These are phyloP conservation scores for Otocyon megalotis DNA, from an alignment of 2,113 vertebrate genomes.

Conservation along the genomic window DNA sequence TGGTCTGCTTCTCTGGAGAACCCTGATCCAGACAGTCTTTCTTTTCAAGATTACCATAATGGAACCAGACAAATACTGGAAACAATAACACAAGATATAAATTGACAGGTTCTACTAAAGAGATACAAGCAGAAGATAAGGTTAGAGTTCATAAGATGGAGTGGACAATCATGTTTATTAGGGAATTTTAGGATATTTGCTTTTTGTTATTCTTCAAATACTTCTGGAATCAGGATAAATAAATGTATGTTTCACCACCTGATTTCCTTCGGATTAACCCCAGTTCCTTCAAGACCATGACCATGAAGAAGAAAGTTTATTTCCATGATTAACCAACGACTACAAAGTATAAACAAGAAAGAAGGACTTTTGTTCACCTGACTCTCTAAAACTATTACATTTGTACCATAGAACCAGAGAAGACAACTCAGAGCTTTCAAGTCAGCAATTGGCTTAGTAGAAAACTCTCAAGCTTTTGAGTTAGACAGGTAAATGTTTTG, in stretches of 20 bases:
- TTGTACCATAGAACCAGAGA: not conserved
- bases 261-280: not conserved
- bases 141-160: not conserved
- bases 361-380: not conserved
- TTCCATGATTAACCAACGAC: not conserved
- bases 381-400: not conserved
- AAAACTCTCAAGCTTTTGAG: not conserved
- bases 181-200: not conserved
- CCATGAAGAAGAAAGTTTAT: not conserved
- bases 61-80: not conserved
- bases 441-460: not conserved
- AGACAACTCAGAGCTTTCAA: not conserved
- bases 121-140: not conserved
- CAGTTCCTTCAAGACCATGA: not conserved
- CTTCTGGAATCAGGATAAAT: not conserved
- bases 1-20: not conserved
- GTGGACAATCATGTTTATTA: not conserved
- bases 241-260: not conserved
- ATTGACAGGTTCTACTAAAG: not conserved
- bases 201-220: conserved; percentile 33
- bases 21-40: not conserved
- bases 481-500: not conserved
- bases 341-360: not conserved
- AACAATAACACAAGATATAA: not conserved
- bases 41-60: not conserved